Conservation (phyloP, 2,797 vertebrate genomes). For the Tapera naevia region DNA sequence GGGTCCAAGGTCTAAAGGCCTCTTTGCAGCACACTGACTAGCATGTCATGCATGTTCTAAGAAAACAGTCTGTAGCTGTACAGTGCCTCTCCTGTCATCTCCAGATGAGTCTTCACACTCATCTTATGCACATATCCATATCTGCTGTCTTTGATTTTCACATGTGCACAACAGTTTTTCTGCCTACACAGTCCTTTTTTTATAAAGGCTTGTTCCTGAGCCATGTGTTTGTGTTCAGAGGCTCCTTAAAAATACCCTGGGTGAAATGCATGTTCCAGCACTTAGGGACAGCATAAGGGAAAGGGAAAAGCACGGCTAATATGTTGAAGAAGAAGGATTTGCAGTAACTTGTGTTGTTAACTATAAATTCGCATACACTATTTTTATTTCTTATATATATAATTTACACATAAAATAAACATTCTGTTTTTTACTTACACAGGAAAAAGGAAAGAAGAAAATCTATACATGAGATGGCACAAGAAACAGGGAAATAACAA, state of each 20-base stretch:
- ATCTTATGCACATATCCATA: background rate
- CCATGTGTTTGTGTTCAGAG: background rate
- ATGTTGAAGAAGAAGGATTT: background rate
- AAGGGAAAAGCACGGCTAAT: background rate
- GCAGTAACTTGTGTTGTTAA: background rate
- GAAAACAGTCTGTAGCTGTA: background rate
- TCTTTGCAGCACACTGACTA: background rate
- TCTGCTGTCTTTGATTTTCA: background rate
- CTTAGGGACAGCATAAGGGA: background rate
- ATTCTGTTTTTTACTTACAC: background rate
- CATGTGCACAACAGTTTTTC: background rate
- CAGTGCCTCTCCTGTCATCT: background rate
- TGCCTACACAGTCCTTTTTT: background rate
- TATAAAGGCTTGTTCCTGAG: background rate
- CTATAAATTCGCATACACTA: fast-evolving
- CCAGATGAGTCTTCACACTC: background rate
- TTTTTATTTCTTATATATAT: background rate
- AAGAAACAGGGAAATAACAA: background rate
- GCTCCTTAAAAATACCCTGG: background rate
- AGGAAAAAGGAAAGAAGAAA: background rate
- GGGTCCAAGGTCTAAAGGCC: background rate
- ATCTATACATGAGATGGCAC: background rate
- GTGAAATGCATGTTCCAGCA: background rate
- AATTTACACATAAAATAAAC: background rate
- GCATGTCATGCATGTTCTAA: background rate